Conservation (phyloP, 2,797 vertebrate genomes). For the Anabas testudineus region DNA sequence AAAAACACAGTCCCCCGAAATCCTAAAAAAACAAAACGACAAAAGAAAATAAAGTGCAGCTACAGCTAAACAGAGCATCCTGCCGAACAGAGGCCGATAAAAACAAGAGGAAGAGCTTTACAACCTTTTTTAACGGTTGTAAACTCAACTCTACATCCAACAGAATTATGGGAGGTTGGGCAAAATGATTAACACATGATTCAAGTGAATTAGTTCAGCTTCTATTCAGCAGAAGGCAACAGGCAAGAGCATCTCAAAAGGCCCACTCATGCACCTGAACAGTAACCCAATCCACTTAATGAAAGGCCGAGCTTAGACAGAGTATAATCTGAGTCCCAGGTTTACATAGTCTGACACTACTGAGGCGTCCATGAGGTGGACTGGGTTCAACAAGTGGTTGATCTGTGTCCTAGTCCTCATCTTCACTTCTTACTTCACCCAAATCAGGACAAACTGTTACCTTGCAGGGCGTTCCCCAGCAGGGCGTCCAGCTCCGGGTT, state of each 20-base stretch:
- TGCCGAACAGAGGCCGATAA: constrained; percentile 62
- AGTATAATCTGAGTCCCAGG: background rate
- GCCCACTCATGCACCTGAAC: constrained; percentile 70
- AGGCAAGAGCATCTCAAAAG: constrained; percentile 55
- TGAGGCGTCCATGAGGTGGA: constrained; percentile 27
- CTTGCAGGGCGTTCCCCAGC: constrained; percentile 96
- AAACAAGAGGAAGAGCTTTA: background rate
- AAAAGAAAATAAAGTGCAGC: constrained; percentile 50
- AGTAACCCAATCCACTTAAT: constrained; percentile 48
- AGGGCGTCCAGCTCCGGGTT: constrained; percentile 98
- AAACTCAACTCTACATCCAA: background rate
- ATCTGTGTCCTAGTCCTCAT: constrained; percentile 14
- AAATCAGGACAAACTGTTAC: constrained; percentile 71
- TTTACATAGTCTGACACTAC: background rate
- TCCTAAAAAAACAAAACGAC: constrained; percentile 18
- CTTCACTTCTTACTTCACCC: background rate
- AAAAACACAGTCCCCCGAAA: constrained; percentile 86
- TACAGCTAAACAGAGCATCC: constrained; percentile 48
- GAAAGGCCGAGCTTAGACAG: no score
- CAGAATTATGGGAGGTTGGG: background rate
- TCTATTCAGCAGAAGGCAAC: constrained; percentile 70
- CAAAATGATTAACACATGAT: background rate
- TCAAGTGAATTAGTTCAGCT: constrained; percentile 44
- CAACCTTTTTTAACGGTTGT: background rate
- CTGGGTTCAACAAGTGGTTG: constrained; percentile 24